These are phyloP conservation scores for Mormyrops boulengeri DNA, from an alignment of 2,797 vertebrate genomes.

Conservation along the genomic window DNA sequence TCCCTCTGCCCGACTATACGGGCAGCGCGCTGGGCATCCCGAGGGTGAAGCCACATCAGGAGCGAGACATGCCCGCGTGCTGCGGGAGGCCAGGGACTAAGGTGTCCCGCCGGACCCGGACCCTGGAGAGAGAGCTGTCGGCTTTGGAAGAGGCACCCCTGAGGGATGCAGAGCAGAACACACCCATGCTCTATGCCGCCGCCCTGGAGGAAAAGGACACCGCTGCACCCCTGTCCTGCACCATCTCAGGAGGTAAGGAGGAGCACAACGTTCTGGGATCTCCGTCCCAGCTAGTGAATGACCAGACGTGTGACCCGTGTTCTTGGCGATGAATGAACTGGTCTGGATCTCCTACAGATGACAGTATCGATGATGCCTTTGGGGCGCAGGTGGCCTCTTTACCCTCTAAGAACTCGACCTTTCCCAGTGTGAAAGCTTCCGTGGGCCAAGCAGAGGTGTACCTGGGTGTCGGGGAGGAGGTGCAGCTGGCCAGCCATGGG, in stretches of 20 bases:
- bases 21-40: conserved; percentile 70
- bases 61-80: conserved; percentile 58
- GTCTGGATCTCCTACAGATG: conserved; percentile 25
- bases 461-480: conserved; percentile 37
- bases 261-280: background rate
- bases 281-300: background rate
- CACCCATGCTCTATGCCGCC: conserved; percentile 57
- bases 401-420: conserved; percentile 84
- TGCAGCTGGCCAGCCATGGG: conserved; percentile 46
- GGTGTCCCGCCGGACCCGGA: conserved; percentile 76
- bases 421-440: conserved; percentile 79
- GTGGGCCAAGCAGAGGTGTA: conserved; percentile 71
- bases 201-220: conserved; percentile 55
- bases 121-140: conserved; percentile 80
- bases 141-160: conserved; percentile 65
- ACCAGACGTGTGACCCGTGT: background rate
- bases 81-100: conserved; percentile 66
- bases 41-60: conserved; percentile 67
- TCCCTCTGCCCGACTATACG: conserved; percentile 84
- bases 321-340: background rate
- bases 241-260: conserved; percentile 63
- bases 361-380: conserved; percentile 50
- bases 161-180: conserved; percentile 25
- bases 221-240: conserved; percentile 41
- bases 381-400: conserved; percentile 59